These are phyloP conservation scores for Promerops cafer DNA, from an alignment of 2,113 vertebrate species.

Conservation along the genomic window DNA sequence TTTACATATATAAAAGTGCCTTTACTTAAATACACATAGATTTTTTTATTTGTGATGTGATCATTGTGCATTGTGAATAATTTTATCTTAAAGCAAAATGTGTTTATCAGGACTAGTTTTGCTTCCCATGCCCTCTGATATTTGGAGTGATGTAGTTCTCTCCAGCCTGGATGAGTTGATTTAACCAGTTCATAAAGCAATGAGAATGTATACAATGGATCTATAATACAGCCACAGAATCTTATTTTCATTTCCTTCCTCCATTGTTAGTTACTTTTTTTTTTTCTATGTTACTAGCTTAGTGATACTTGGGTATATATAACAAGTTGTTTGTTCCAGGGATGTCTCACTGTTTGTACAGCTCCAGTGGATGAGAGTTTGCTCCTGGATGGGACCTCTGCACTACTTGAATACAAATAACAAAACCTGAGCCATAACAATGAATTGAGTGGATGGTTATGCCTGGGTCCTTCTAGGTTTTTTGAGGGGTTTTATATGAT, in stretches of 20 bases:
- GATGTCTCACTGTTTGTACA: background rate
- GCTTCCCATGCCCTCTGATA: background rate
- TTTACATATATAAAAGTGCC: background rate
- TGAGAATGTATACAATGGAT: background rate
- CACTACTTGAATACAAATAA: background rate
- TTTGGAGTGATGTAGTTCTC: background rate
- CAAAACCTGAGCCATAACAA: background rate
- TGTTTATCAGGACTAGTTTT: background rate
- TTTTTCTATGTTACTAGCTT: background rate
- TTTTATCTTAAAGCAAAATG: background rate
- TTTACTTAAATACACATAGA: background rate
- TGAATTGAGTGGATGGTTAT: background rate
- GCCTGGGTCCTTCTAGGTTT: background rate
- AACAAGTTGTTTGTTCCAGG: background rate
- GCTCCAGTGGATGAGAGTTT: background rate
- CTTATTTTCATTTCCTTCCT: background rate
- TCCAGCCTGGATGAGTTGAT: background rate
- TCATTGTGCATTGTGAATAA: background rate
- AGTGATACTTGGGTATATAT: background rate
- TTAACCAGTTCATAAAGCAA: background rate
- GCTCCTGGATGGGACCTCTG: background rate
- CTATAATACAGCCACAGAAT: background rate
- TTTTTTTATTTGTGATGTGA: background rate
- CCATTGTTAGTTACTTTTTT: background rate
- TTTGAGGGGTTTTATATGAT: background rate